phyloP scores from a whole-genome alignment of 1,140 invertebrate species.

The Zaprionus davidi region DNA sequence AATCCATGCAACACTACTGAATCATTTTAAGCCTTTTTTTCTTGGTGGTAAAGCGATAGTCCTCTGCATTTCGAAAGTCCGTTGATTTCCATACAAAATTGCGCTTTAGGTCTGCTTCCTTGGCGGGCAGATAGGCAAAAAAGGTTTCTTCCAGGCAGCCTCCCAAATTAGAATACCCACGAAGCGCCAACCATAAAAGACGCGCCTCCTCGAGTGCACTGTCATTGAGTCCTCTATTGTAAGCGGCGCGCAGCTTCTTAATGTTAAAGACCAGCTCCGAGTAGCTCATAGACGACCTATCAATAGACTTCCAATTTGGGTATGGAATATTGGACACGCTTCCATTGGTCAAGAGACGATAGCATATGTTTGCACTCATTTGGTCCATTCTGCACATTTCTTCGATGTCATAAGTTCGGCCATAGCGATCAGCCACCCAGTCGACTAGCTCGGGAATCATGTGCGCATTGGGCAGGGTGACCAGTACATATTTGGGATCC shows the following conservation, averaged over 20 bases:
- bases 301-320: neutral
- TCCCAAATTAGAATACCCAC: constrained; percentile 46
- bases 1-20: constrained; percentile 12
- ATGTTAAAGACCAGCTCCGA: neutral
- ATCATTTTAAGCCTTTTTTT: neutral
- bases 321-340: neutral
- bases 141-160: constrained; percentile 47
- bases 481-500: constrained; percentile 67
- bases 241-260: neutral
- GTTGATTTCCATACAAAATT: constrained; percentile 22
- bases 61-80: constrained; percentile 44
- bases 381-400: constrained; percentile 22
- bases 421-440: constrained; percentile 70
- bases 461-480: constrained; percentile 71
- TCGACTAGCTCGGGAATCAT: constrained; percentile 61
- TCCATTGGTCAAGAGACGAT: neutral
- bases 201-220: constrained; percentile 44
- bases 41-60: constrained; percentile 37
- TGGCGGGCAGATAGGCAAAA: constrained; percentile 74
- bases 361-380: neutral
- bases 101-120: constrained; percentile 42
- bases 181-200: constrained; percentile 55
- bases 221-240: constrained; percentile 36
- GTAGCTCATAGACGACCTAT: neutral
- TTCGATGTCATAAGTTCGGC: constrained; percentile 44